These are phyloP conservation scores for Drosophila funebris DNA, from an alignment of 1,140 invertebrate genomes.

Conservation along the genomic window DNA sequence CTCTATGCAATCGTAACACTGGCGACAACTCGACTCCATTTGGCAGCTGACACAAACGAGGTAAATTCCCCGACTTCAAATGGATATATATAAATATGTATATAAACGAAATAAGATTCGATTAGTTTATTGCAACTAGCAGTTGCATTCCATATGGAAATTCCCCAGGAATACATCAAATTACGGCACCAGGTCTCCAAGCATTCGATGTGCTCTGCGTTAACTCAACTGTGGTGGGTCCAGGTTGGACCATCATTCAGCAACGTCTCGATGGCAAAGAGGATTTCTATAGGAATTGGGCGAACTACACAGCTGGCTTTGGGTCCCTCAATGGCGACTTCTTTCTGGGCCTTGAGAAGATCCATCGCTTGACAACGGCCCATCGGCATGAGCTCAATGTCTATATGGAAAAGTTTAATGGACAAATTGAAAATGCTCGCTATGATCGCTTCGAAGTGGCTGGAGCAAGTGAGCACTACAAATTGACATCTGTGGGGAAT, in stretches of 20 bases:
- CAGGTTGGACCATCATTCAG: neutral
- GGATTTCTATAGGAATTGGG: neutral
- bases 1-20: neutral
- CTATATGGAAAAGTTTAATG: neutral
- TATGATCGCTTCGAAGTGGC: neutral
- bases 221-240: neutral
- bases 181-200: neutral
- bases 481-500: neutral
- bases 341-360: constrained; percentile 1
- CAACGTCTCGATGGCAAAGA: neutral
- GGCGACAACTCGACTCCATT: neutral
- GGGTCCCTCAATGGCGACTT: neutral
- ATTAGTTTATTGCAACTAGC: neutral
- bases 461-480: neutral
- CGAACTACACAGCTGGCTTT: neutral
- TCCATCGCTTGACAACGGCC: neutral
- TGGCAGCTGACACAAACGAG: neutral
- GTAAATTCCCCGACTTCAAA: neutral
- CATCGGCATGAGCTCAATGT: neutral
- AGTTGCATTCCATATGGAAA: neutral
- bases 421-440: neutral
- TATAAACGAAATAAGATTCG: neutral
- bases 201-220: neutral
- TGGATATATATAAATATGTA: neutral
- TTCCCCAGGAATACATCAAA: neutral